A percentile compares a stretch with the other conserved stretches of the same genome.
phyloP scores from a whole-genome alignment of 2,113 vertebrate genomes.

The Takifugu bimaculatus region DNA sequence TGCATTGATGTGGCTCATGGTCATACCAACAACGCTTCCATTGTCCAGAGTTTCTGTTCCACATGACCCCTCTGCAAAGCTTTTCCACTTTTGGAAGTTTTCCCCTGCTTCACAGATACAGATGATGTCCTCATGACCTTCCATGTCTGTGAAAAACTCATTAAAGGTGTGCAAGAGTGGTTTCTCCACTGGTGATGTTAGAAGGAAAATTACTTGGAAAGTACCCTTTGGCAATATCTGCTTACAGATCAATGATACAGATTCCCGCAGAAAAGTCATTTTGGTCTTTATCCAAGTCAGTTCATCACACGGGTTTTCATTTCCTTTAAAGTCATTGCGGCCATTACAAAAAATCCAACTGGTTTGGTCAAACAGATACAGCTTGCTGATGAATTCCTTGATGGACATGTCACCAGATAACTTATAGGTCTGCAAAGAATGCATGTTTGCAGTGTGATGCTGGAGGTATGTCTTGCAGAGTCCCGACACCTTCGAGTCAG shows the following conservation, averaged over 20 bases:
- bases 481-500: slow-evolving; percentile 74
- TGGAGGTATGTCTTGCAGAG: slow-evolving; percentile 72
- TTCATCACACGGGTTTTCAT: slow-evolving; percentile 73
- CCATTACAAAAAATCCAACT: slow-evolving; percentile 88
- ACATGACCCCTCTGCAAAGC: slow-evolving; percentile 72
- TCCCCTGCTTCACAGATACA: slow-evolving; percentile 76
- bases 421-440: slow-evolving; percentile 75
- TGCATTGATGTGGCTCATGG: slow-evolving; percentile 76
- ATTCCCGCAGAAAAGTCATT: slow-evolving; percentile 72
- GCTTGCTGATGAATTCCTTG: slow-evolving; percentile 53
- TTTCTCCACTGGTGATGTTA: slow-evolving; percentile 74
- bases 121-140: slow-evolving; percentile 75
- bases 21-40: slow-evolving; percentile 77
- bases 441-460: slow-evolving; percentile 66
- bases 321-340: slow-evolving; percentile 72
- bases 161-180: slow-evolving; percentile 77
- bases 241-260: slow-evolving; percentile 77
- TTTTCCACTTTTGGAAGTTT: slow-evolving; percentile 72
- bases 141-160: slow-evolving; percentile 81
- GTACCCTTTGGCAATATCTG: slow-evolving; percentile 72
- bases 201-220: slow-evolving; percentile 78
- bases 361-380: slow-evolving; percentile 76
- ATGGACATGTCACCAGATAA: slow-evolving; percentile 44
- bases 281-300: slow-evolving; percentile 78
- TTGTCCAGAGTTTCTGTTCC: slow-evolving; percentile 59